phyloP scores from a whole-genome alignment of 1,140 invertebrate species.

The Atopsyche davidsoni region DNA sequence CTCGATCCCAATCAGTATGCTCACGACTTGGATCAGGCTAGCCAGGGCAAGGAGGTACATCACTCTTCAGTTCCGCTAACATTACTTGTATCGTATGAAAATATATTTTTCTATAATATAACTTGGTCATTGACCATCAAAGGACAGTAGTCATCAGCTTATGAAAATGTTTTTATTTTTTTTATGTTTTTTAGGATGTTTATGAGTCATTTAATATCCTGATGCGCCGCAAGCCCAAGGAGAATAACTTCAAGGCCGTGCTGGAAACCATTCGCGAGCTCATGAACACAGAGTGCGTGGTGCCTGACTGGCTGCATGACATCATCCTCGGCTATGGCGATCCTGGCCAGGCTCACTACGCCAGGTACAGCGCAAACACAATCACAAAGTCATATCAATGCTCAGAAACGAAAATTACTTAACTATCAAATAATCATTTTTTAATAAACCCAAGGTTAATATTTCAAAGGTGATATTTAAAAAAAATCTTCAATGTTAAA shows the following conservation, averaged over 20 bases:
- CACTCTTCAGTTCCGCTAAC: too few relatives aligned
- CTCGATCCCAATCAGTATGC: slow-evolving; percentile 96
- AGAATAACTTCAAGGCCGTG: slow-evolving; percentile 99
- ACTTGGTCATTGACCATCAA: too few relatives aligned
- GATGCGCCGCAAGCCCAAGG: slow-evolving; percentile 95
- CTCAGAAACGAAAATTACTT: background rate
- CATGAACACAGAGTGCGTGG: slow-evolving; percentile 99
- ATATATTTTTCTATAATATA: too few relatives aligned
- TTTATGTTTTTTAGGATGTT: slow-evolving; percentile 59
- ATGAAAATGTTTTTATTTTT: background rate
- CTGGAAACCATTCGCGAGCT: slow-evolving; percentile 96
- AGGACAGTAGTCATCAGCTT: background rate
- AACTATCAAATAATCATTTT: background rate
- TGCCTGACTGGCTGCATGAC: slow-evolving; percentile 97
- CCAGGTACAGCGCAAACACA: too few relatives aligned
- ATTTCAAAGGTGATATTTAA: background rate
- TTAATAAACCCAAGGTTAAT: background rate
- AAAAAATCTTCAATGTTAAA: too few relatives aligned
- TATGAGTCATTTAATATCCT: slow-evolving; percentile 98
- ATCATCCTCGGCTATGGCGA: slow-evolving; percentile 97
- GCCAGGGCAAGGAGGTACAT: slow-evolving; percentile 62
- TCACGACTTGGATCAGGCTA: slow-evolving; percentile 80
- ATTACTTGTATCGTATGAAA: too few relatives aligned
- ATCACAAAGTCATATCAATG: slow-evolving; percentile 12
- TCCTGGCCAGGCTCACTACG: slow-evolving; percentile 92